Evolutionary conservation across 2,888 invertebrate species (phyloP).

Genomic region (Clusia tigrina): DNA sequence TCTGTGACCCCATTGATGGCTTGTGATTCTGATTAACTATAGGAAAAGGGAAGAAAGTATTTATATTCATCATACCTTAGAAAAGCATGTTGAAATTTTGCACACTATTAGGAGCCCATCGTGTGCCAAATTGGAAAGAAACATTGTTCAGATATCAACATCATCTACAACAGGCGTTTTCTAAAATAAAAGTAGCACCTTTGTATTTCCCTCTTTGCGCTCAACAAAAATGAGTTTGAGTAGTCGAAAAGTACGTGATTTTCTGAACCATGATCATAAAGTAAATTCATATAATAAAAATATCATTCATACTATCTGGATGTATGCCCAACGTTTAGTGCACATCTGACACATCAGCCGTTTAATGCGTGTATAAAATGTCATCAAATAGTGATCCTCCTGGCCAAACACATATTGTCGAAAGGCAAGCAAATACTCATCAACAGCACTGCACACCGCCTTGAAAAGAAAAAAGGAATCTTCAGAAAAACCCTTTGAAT

Average conservation of each 20-base stretch:
- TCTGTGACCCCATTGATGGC: conserved; percentile 54
- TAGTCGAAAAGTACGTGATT: neutral
- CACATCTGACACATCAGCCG: conserved; percentile 54
- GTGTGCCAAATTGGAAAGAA: too few relatives aligned
- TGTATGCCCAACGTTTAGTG: conserved; percentile 50
- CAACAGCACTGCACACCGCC: conserved; percentile 72
- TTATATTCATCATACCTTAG: neutral
- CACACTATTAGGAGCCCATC: too few relatives aligned
- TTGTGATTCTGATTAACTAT: conserved; percentile 41
- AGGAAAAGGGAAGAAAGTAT: conserved; percentile 17
- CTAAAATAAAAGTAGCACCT: too few relatives aligned
- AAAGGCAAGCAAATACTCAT: conserved; percentile 70
- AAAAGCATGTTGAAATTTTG: too few relatives aligned
- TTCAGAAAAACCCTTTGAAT: too few relatives aligned
- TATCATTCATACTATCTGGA: conserved; percentile 47
- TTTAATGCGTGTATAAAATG: conserved; percentile 47
- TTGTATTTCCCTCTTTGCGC: too few relatives aligned
- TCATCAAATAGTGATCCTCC: conserved; percentile 45
- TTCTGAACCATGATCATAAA: neutral
- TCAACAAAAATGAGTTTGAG: neutral
- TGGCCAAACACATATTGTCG: conserved; percentile 61
- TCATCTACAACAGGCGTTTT: too few relatives aligned
- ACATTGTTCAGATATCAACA: too few relatives aligned
- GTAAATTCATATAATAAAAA: neutral
- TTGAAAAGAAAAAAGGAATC: conserved; percentile 47